Evolutionary conservation across 2,797 vertebrate species (phyloP), one percentile per base, ranked within the genome.

Genomic region (Manis pentadactyla): DNA sequence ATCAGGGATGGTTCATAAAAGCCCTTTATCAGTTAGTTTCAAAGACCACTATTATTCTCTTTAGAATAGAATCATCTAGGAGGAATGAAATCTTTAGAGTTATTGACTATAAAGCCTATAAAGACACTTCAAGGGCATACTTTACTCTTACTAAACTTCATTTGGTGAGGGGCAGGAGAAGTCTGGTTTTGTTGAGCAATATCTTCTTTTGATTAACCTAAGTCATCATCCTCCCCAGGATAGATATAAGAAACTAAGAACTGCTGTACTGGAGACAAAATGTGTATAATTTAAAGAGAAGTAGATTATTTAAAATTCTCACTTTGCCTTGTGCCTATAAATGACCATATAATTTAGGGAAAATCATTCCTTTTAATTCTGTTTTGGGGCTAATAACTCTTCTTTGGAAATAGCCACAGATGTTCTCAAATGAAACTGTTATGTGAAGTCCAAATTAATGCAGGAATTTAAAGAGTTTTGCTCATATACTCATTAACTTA

Each of bases 311-410:
- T 83, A 93, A 96, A 94, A 83, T 77, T 61, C n/a, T 83, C 27
- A 73, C 61, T 51, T 46, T 96, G 95, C 77, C 68, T 88, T 75
- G 64, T 61, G 29, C 57, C 78, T 93, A 59, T 95, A 42, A 96
- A 86, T 17, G 86, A n/a, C 82, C 42, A 69, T 71, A 31, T 90
- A 93, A 86, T 81, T 86, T 87, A 96, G 64, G 57, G 25, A 29
- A 93, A 96, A 93, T 95, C 6, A 79, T 92, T 94, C 31, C 46
- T 89, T 94, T 96, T 86, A 89, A 13, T 94, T 94, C 69, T 95
- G 82, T 64, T 96, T 96, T 82, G 69, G 63, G 88, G 23, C 51
- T 74, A 90, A 97, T 96, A 94, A 87, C 91, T 82, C 79, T 88
- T 55, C 69, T 95, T 96, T 79, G 87, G 63, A 94, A 69, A 86